Evolutionary conservation across 1,140 invertebrate genomes (phyloP), one percentile per base, ranked within the genome.

Genomic region (Magallana ariakensis): DNA sequence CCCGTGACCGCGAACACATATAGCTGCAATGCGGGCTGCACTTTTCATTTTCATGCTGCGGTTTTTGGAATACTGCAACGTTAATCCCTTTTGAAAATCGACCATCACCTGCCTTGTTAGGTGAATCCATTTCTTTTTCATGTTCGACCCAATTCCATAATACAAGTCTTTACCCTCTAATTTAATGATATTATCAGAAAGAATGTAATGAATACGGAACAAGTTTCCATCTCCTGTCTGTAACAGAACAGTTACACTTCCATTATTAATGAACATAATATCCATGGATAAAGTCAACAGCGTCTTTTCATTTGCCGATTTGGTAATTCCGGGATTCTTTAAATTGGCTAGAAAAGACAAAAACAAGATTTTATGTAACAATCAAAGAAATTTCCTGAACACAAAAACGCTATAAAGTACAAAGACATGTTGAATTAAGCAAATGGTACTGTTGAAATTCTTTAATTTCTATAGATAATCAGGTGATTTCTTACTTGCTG

Each of bases 11-110:
- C 96, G 96, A 26, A 98, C 94, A 53, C 96, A 96, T 86, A 95
- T 88, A 7, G 92, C 89, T 60, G 89, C 90, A 62, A 92, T 91
- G 86, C 85, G 85, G 82, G 94, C 82, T 81, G 92, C 93, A n/a
- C 92, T 91, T 84, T 92, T 92, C 22, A 91, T 85, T 85, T 90
- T 92, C 46, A 56, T 85, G 80, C 89, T 91, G 87, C 90, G 92
- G 3, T 46, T 55, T 89, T 93, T 93, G 22, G 90, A 88, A 89
- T 89, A 89, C 66, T 90, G 90, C 58, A 95, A 89, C 94, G 96
- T 92, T 96, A 96, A 88, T 96, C 98, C 96, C 95, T 99, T 99
- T 93, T 98, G 97, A 87, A 99, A 95, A 94, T 99, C 99, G 80
- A 98, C 96, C 84, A 97, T 96, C 22, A 99, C 94, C 93, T 99